A percentile compares a stretch with the other conserved stretches of the same genome.
Evolutionary conservation across 2,888 invertebrate genomes (phyloP).

Genomic region (Neoscelio sp.): DNA sequence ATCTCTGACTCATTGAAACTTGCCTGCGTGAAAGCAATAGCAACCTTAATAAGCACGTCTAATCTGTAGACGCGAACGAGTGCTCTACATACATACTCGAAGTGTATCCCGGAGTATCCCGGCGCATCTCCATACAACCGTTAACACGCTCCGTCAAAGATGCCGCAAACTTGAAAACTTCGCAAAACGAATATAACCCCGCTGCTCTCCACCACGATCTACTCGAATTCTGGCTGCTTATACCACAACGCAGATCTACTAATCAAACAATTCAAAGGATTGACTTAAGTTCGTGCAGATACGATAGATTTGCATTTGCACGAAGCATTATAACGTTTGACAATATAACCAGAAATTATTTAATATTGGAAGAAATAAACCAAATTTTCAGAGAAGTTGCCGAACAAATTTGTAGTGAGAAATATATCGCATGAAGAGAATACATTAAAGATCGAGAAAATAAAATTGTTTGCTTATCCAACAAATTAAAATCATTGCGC

Average conservation of each 20-base stretch:
- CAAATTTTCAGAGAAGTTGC: too few relatives aligned
- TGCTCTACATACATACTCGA: slow-evolving; percentile 59
- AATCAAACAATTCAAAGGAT: slow-evolving; percentile 58
- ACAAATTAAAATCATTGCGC: too few relatives aligned
- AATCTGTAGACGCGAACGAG: slow-evolving; percentile 73
- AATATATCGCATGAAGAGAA: too few relatives aligned
- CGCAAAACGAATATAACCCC: slow-evolving; percentile 69
- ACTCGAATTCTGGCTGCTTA: slow-evolving; percentile 11
- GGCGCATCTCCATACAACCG: slow-evolving; percentile 55
- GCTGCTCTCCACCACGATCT: slow-evolving; percentile 14
- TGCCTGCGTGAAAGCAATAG: slow-evolving; percentile 75
- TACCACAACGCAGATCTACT: slow-evolving; percentile 26
- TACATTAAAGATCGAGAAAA: too few relatives aligned
- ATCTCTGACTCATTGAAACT: slow-evolving; percentile 80
- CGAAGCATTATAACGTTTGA: too few relatives aligned
- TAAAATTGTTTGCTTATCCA: too few relatives aligned
- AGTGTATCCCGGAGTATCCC: slow-evolving; percentile 52
- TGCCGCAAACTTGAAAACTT: slow-evolving; percentile 73
- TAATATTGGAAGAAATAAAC: too few relatives aligned
- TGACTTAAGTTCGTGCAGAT: slow-evolving; percentile 35
- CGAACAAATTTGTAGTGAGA: too few relatives aligned
- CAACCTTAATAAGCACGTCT: slow-evolving; percentile 76
- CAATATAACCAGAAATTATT: too few relatives aligned
- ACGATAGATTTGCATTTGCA: slow-evolving; percentile 43
- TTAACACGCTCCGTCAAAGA: slow-evolving; percentile 63